Conservation (phyloP, 30 jellyfish, hydroid and myxozoan species). For the Clytia hemisphaerica region DNA sequence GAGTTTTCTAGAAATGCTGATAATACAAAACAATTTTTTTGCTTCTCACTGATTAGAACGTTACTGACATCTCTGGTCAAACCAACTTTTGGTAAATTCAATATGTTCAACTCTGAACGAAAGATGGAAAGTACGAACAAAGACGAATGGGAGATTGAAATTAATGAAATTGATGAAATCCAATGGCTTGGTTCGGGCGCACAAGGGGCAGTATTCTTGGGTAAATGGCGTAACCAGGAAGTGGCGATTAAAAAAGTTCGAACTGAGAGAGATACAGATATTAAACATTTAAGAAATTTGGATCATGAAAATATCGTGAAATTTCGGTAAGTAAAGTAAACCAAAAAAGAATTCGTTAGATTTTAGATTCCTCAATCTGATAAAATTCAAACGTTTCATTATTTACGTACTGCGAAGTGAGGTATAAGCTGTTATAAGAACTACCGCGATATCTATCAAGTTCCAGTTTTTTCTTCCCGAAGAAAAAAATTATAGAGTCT, state of each 20-base stretch:
- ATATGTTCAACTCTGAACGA: not conserved
- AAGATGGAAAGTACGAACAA: slow-evolving; percentile 9
- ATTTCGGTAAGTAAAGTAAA: slow-evolving; percentile 64
- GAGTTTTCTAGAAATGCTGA: not conserved
- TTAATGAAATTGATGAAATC: slow-evolving; percentile 75
- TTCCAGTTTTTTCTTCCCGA: no score
- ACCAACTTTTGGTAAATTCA: no score
- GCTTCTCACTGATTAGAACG: no score
- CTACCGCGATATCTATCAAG: no score
- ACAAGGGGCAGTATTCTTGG: slow-evolving; percentile 99
- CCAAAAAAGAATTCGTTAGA: no score
- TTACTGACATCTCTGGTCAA: no score
- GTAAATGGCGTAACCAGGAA: slow-evolving; percentile 61
- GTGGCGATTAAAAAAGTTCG: slow-evolving; percentile 92
- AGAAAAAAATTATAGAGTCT: no score
- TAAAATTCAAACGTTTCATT: no score
- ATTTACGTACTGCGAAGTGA: no score
- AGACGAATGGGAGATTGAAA: slow-evolving; percentile 86
- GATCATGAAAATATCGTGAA: slow-evolving; percentile 85
- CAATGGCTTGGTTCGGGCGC: slow-evolving; percentile 98
- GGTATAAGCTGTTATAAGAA: no score
- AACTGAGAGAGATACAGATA: slow-evolving; percentile 65
- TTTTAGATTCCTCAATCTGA: no score
- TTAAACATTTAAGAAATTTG: slow-evolving; percentile 67
- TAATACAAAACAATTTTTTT: not conserved